Conservation (phyloP, 1,140 invertebrate species). For the Octopus bimaculoides region DNA sequence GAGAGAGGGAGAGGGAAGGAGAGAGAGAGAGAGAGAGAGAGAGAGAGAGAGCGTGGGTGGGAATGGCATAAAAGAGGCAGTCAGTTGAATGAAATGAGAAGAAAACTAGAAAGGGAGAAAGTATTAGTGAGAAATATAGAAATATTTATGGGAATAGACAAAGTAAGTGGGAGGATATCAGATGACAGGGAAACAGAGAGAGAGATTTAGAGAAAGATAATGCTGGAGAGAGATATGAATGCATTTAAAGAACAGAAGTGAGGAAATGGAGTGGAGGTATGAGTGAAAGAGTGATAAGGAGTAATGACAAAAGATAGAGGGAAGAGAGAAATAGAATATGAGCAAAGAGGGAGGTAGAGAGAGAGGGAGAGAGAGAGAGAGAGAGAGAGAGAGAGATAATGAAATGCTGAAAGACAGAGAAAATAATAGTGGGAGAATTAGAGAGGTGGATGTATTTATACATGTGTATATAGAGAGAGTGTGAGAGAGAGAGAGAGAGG, state of each 20-base stretch:
- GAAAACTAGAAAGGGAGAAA: background rate
- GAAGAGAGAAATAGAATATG: background rate
- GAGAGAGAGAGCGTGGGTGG: background rate
- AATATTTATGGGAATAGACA: background rate
- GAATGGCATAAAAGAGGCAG: background rate
- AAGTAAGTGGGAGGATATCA: background rate
- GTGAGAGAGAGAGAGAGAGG: too few species aligned
- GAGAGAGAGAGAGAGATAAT: background rate
- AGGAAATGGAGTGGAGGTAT: background rate
- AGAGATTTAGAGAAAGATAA: background rate
- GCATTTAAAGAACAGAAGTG: background rate
- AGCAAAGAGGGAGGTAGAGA: background rate
- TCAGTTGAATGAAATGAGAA: background rate
- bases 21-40: background rate
- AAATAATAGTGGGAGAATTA: background rate
- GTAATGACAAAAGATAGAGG: background rate
- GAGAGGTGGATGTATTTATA: background rate
- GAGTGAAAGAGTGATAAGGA: background rate
- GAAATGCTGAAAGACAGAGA: background rate
- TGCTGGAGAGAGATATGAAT: too few species aligned
- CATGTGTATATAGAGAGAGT: too few species aligned
- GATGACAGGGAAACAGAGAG: background rate
- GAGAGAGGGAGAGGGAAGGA: background rate
- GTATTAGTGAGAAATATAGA: background rate
- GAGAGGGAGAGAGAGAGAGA: fast-evolving